Base-by-base conservation (phyloP, 2,888 invertebrate genomes). In the Imbricaverruca yamaguchii region DNA sequence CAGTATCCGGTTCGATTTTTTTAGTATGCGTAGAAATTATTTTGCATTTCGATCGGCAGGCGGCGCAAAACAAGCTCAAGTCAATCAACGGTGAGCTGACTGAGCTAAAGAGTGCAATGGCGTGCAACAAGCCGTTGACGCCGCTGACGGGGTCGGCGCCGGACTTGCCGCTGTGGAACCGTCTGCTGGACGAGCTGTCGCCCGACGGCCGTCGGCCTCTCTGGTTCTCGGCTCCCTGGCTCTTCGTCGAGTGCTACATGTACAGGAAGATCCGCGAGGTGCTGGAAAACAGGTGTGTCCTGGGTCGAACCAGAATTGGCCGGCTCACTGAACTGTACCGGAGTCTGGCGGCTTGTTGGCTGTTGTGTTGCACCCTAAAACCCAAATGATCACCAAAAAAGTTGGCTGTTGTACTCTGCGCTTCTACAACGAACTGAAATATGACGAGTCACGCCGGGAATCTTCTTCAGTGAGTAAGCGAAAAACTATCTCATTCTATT, bases 171-270 rank as follows among this genome's bases (percentile, higher is more conserved):
- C 86, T 89, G 80, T 96, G 95, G 93, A 95, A 96, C 87, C 84
- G 89, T 4, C 92, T 91, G 85, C 87, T 94, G 77, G 39, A 39
- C 39, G 39, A 39, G 39, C 84, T 86, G 86, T 85, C 86, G 87
- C 81, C 6, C 25, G 69, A 25, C 7, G 87, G 86, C 6, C 85
- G 84, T 80, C 85, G 86, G 1, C 88, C 89, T 18, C 87, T 87
- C 1, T 93, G 92, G 90, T 98, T 93, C 86, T 91, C 91, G 21
- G 91, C 93, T 57, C 89, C 91, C 0, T 98, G 97, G 97, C 89
- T 98, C 0, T 93, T 94, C 85, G 91, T 92, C 0, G 98, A 98
- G 87, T 96, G 96, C 86, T 98, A 97, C 86, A 91, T 98, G 88
- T 98, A 91, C 84, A 81, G 90, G 53, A 85, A 87, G 80, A 87